Base-by-base conservation (phyloP, 2,113 vertebrate species). In the Todiramphus chloris region DNA sequence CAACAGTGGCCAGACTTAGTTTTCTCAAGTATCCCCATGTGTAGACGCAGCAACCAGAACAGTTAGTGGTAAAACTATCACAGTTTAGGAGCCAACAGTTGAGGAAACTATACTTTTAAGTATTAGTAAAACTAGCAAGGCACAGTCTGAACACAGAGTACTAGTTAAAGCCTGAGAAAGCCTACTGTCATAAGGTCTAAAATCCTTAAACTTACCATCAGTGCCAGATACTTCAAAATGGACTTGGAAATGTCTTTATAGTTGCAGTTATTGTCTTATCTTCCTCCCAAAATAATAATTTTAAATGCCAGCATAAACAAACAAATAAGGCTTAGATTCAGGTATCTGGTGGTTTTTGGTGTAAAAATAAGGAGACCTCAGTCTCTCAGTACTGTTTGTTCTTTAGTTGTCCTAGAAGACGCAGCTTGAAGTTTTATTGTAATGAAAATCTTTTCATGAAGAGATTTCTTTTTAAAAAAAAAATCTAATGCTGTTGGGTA, bases 151-250 rank as follows among this genome's bases (percentile, higher is more conserved):
- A 35, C 24, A 56, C 30, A 28, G 17, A 6, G 17, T 58, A 44
- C 16, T 19, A 10, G 11, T 39, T 64, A 81, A 59, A 53, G 43
- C 69, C 51, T 53, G 15, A 75, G 24, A 37, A 70, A 70, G 58
- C 33, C 43, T 66, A 70, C 19, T 1, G 0, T 23, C 2, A 0
- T 35, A 70, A 31, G 11, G 44, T 53, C 51, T 70, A 25, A 68
- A 85, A 33, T 43, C 13, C 25, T 55, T 48, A 72, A 53, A 77
- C 15, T 35, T 60, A 15, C 5, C 17, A 48, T 15, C 25, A 66
- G 43, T 60, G 44, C 18, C 50, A 77, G 18, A 17, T 35, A 46
- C 51, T 68, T 59, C 81, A 64, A 64, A 19, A 44, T 5, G 2
- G 17, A 24, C 33, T 75, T n/a, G 19, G 35, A 85, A 85, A 56